Percentiles rank a stretch among this genome's conserved stretches.
Evolutionary conservation across 2,888 invertebrate species (phyloP).

Genomic region (Oligia strigilis): DNA sequence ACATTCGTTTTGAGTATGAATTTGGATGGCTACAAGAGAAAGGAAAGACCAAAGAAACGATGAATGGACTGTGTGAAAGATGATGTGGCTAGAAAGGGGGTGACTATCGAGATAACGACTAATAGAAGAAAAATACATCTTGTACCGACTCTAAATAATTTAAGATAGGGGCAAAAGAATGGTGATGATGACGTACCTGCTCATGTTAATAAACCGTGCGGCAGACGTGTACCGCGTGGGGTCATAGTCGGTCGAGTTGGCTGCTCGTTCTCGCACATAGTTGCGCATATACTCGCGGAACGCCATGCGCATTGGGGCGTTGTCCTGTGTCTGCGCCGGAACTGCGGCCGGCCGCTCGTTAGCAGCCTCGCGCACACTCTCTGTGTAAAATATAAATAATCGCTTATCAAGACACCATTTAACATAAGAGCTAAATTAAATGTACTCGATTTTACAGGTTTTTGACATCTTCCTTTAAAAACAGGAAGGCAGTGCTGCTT

Average conservation of each 20-base stretch:
- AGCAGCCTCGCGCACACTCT: conserved; percentile 75
- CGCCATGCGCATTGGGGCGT: conserved; percentile 70
- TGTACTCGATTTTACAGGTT: too few relatives aligned
- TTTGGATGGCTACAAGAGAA: not conserved
- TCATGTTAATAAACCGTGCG: conserved; percentile 74
- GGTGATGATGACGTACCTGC: conserved; percentile 57
- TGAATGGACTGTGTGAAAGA: not conserved
- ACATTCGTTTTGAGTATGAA: not conserved
- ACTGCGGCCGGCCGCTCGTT: conserved; percentile 48
- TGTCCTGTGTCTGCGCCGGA: conserved; percentile 55
- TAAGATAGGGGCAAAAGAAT: not conserved
- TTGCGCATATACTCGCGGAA: conserved; percentile 80
- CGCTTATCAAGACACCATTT: too few relatives aligned
- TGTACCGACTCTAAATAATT: not conserved
- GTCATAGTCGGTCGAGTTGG: conserved; percentile 76
- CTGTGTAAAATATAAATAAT: conserved; percentile 60
- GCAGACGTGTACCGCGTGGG: conserved; percentile 73
- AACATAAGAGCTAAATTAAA: not conserved
- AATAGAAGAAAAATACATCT: not conserved
- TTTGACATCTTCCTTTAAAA: not conserved
- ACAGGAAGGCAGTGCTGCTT: not conserved
- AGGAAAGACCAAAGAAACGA: not conserved
- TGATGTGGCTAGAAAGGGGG: not conserved
- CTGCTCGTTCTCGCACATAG: conserved; percentile 74
- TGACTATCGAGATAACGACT: not conserved